These are phyloP conservation scores for Oasisia sp. DNA, from an alignment of 2,888 invertebrate genomes.

Conservation along the genomic window DNA sequence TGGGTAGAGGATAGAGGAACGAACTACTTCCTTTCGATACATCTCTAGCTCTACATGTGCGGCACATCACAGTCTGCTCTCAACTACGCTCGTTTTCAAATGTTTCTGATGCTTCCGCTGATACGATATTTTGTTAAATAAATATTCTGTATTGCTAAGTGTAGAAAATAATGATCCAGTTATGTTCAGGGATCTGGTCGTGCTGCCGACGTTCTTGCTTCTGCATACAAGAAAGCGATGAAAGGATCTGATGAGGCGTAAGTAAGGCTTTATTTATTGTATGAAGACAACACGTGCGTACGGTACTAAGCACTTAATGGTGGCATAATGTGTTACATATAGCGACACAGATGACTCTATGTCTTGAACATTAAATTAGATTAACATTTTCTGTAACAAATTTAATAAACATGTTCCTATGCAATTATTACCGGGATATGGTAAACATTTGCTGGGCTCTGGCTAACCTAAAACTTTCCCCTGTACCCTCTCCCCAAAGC, in stretches of 20 bases:
- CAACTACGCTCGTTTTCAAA: no score
- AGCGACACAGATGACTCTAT: background rate
- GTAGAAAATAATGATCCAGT: background rate
- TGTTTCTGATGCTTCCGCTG: background rate
- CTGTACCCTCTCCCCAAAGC: no score
- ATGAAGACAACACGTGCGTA: background rate
- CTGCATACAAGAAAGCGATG: conserved; percentile 50
- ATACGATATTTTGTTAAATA: background rate
- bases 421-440: no score
- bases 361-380: background rate
- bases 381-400: background rate
- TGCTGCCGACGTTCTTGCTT: conserved; percentile 64
- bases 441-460: no score
- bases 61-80: no score
- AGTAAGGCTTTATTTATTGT: background rate
- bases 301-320: background rate
- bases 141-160: background rate
- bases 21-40: background rate
- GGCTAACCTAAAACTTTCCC: no score
- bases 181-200: conserved; percentile 61
- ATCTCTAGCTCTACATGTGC: no score
- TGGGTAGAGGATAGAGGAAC: background rate
- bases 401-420: background rate
- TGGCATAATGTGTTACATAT: background rate
- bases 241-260: conserved; percentile 32